phyloP scores from a whole-genome alignment of 2,888 invertebrate genomes.

The Xestobium rufovillosum region DNA sequence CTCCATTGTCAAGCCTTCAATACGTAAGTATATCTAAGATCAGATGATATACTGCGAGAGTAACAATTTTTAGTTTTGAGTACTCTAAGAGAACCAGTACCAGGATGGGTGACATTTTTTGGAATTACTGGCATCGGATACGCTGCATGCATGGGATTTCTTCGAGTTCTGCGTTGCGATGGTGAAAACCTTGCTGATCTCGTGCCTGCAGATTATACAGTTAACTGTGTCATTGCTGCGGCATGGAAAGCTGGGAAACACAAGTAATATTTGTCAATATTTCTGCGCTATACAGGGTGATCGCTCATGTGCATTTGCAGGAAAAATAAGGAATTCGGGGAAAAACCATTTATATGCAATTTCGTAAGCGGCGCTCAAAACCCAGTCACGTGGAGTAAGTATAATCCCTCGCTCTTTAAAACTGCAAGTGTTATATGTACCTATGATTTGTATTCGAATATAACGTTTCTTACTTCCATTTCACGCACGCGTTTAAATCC shows the following conservation, averaged over 20 bases:
- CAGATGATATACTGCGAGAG: too few species aligned
- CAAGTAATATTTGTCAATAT: background rate
- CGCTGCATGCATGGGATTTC: background rate
- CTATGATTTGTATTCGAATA: too few species aligned
- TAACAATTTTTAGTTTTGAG: conserved; percentile 29
- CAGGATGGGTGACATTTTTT: conserved; percentile 59
- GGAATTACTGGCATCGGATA: too few species aligned
- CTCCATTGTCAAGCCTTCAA: conserved; percentile 75
- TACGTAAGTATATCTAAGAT: conserved; percentile 63
- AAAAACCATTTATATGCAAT: conserved; percentile 64
- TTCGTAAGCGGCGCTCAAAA: conserved; percentile 77
- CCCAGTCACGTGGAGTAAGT: conserved; percentile 70
- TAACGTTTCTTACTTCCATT: conserved; percentile 73
- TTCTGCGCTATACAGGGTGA: background rate
- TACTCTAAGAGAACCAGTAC: conserved; percentile 35
- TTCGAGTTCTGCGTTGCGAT: background rate
- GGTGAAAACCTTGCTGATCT: background rate
- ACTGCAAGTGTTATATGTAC: too few species aligned
- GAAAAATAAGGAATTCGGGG: conserved; percentile 7
- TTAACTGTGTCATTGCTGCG: background rate
- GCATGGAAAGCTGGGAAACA: background rate
- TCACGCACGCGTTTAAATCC: conserved; percentile 77
- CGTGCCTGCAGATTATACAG: conserved; percentile 3
- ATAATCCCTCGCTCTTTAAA: too few species aligned
- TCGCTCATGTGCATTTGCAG: too few species aligned